Conservation (phyloP, 2,888 invertebrate genomes). For the Sinodicranocentrus sp. region DNA sequence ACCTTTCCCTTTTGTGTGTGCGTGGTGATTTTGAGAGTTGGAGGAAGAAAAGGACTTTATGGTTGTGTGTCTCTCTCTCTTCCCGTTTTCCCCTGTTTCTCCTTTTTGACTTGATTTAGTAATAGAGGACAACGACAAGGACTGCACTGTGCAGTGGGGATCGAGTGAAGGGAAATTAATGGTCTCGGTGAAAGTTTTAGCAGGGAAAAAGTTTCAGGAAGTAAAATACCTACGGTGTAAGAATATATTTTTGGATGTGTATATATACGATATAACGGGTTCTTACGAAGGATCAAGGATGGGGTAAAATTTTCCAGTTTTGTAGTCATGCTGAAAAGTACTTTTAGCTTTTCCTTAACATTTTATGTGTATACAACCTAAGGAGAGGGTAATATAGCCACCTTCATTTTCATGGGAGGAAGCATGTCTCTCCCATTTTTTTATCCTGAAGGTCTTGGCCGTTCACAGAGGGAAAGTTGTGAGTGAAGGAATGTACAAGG, state of each 20-base stretch:
- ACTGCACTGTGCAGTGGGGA: constrained; percentile 34
- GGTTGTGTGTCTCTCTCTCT: background rate
- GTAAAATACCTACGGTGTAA: no score
- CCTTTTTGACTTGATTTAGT: constrained; percentile 43
- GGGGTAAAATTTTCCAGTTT: no score
- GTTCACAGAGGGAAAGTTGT: background rate
- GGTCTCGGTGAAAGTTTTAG: constrained; percentile 63
- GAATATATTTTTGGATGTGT: no score
- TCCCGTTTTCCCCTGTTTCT: background rate
- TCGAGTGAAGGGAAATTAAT: constrained; percentile 63
- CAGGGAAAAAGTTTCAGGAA: constrained; percentile 57
- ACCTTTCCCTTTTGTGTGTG: background rate
- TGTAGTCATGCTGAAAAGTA: constrained; percentile 15
- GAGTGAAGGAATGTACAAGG: constrained; percentile 5
- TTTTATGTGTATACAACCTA: background rate
- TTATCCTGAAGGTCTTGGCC: constrained; percentile 25
- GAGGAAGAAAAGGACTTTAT: background rate
- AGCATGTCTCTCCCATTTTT: background rate
- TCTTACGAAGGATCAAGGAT: no score
- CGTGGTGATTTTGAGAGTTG: background rate
- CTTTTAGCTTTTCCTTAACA: background rate
- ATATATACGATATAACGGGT: no score
- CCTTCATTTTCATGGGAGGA: constrained; percentile 37
- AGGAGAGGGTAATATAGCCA: constrained; percentile 8
- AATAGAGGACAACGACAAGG: constrained; percentile 42